Percentiles rank a stretch among this genome's conserved stretches.
Evolutionary conservation across 2,113 vertebrate genomes (phyloP).

Genomic region (Bufo gargarizans): DNA sequence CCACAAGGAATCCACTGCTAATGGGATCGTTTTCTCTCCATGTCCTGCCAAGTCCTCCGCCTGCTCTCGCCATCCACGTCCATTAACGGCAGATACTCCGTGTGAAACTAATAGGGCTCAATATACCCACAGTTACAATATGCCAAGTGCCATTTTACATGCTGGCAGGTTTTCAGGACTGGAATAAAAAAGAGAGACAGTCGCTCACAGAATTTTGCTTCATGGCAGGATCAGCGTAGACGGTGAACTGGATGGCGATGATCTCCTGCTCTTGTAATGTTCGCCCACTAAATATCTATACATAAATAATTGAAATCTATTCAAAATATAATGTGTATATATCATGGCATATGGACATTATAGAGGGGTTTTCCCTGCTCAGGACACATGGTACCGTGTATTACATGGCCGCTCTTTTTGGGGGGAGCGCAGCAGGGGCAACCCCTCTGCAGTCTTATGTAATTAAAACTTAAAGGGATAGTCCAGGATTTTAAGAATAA

Average conservation of each 20-base stretch:
- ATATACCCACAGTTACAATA: neutral
- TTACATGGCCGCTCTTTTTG: no score
- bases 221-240: neutral
- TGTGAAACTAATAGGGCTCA: slow-evolving; percentile 9
- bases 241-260: neutral
- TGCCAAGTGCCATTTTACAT: neutral
- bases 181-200: neutral
- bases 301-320: no score
- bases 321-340: no score
- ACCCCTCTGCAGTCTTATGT: no score
- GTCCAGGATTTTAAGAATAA: no score
- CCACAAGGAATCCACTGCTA: slow-evolving; percentile 20
- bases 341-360: no score
- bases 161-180: neutral
- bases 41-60: slow-evolving; percentile 5
- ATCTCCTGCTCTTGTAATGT: neutral
- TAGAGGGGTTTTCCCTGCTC: no score
- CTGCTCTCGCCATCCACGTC: neutral
- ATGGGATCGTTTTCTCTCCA: slow-evolving; percentile 37
- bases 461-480: no score
- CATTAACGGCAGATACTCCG: slow-evolving; percentile 33
- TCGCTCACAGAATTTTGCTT: neutral
- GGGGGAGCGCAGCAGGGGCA: no score
- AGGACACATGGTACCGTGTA: no score
- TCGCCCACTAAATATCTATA: no score